phyloP scores from a whole-genome alignment of 2,113 vertebrate species.

The Gnathonemus echidnorhynchus region DNA sequence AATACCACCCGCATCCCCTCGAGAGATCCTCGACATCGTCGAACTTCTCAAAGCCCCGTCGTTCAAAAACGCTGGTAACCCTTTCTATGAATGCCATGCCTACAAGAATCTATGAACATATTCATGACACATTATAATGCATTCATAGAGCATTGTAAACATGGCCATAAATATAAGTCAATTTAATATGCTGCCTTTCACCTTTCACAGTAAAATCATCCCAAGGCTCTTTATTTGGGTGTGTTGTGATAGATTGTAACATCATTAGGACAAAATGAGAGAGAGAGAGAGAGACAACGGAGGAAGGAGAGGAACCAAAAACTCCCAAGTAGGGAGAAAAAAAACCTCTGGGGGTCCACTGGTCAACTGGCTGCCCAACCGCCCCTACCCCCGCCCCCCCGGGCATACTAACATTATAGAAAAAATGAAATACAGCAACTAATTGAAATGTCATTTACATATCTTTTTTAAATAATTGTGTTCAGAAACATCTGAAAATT shows the following conservation, averaged over 20 bases:
- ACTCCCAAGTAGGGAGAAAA: not conserved
- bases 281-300: not conserved
- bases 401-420: not conserved
- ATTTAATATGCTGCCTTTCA: not conserved
- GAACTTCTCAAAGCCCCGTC: not conserved
- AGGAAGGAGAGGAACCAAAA: not conserved
- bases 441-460: not conserved
- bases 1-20: not conserved
- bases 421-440: not conserved
- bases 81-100: not conserved
- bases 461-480: not conserved
- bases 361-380: not conserved
- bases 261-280: not conserved
- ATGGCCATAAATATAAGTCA: not conserved
- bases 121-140: not conserved
- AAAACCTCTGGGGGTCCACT: not conserved
- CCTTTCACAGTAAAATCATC: not conserved
- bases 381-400: too few relatives aligned
- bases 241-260: not conserved
- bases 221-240: not conserved
- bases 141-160: not conserved
- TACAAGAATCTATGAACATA: not conserved
- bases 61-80: not conserved
- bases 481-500: not conserved
- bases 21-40: not conserved